Evolutionary conservation across 2,797 vertebrate species (phyloP).

Genomic region (Gallinago nigripennis): DNA sequence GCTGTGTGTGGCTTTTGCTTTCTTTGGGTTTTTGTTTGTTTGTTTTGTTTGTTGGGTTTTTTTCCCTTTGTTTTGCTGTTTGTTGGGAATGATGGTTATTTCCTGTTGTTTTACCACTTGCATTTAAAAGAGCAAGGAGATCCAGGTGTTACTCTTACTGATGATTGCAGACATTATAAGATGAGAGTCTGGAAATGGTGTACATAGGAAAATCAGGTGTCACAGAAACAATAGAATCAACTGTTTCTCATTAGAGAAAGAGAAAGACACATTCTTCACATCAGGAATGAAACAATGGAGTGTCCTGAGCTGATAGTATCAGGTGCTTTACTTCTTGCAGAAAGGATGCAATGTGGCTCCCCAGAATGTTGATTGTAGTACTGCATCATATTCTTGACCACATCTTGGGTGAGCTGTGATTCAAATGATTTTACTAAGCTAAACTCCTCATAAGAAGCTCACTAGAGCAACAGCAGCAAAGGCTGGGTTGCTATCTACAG

Average conservation of each 20-base stretch:
- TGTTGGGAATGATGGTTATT: no score
- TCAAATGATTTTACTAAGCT: neutral
- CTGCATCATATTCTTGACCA: neutral
- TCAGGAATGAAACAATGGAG: neutral
- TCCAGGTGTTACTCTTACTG: neutral
- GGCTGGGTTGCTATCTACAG: neutral
- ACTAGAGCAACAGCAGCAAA: neutral
- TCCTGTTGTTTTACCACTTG: neutral
- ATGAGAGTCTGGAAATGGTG: neutral
- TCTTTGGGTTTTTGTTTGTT: neutral
- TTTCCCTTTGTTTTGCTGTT: neutral
- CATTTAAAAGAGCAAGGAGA: neutral
- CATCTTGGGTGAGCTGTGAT: neutral
- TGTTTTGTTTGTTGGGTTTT: rapidly evolving
- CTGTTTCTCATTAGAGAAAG: neutral
- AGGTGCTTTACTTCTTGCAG: neutral
- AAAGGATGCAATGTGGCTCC: neutral
- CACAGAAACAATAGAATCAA: neutral
- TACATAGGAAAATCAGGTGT: neutral
- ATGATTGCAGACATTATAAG: neutral
- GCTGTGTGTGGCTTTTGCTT: neutral
- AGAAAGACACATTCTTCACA: neutral
- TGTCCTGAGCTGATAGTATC: neutral
- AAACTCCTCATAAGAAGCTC: neutral
- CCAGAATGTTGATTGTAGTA: neutral